Percentiles rank a stretch among this genome's conserved stretches.
These are phyloP conservation scores for Pyrocephalus nanus DNA, from an alignment of 2,797 vertebrate species.

Conservation along the genomic window DNA sequence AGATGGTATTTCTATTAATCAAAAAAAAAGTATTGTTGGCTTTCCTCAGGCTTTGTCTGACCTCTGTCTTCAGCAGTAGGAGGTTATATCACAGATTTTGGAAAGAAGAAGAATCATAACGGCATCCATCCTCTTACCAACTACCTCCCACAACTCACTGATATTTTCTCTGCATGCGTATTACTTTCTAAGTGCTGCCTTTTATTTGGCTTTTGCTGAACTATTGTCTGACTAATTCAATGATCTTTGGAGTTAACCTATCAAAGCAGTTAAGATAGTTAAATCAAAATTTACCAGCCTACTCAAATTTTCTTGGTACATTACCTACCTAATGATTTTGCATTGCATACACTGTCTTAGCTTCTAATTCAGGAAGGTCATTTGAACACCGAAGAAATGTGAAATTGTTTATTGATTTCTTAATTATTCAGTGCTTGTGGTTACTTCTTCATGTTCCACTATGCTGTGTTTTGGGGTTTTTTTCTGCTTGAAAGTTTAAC, in stretches of 20 bases:
- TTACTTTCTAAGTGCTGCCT: not conserved
- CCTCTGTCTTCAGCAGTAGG: not conserved
- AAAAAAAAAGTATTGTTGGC: not conserved
- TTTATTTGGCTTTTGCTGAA: slow-evolving; percentile 18
- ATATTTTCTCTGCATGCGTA: not conserved
- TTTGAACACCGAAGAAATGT: slow-evolving; percentile 32
- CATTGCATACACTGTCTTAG: not conserved
- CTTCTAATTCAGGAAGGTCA: slow-evolving; percentile 44
- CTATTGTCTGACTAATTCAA: not conserved
- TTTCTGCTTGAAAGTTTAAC: not conserved
- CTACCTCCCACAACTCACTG: not conserved
- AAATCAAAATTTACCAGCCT: slow-evolving; percentile 44
- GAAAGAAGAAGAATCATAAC: not conserved
- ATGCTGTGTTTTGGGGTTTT: not conserved
- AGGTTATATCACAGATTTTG: not conserved
- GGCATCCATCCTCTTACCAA: not conserved
- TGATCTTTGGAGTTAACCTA: slow-evolving; percentile 37
- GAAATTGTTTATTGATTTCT: slow-evolving; percentile 60
- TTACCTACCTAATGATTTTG: slow-evolving; percentile 23
- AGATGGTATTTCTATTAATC: not conserved
- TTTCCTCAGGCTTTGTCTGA: not conserved
- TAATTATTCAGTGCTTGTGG: slow-evolving; percentile 42
- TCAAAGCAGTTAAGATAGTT: slow-evolving; percentile 14
- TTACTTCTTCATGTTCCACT: slow-evolving; percentile 13
- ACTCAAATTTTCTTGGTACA: slow-evolving; percentile 44